A percentile compares a stretch with the other conserved stretches of the same genome.
phyloP scores from a whole-genome alignment of 2,797 vertebrate genomes.

The Gymnocypris eckloni region DNA sequence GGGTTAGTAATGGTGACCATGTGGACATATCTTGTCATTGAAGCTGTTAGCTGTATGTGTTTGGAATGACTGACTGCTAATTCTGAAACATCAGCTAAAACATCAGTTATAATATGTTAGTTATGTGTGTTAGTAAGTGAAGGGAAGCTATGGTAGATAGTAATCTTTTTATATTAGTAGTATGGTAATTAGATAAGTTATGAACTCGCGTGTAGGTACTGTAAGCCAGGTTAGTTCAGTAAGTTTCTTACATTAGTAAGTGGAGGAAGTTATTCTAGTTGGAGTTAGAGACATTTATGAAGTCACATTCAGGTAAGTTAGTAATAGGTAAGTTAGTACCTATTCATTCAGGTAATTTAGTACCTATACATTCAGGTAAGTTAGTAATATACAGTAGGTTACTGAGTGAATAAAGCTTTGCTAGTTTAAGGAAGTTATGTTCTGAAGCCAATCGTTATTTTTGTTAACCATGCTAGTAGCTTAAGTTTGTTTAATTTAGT shows the following conservation, averaged over 20 bases:
- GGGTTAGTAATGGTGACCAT: constrained; percentile 18
- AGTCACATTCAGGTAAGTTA: neutral
- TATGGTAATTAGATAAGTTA: too few species aligned
- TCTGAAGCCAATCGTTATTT: neutral
- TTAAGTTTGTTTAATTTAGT: neutral
- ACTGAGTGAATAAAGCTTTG: neutral
- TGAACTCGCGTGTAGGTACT: too few species aligned
- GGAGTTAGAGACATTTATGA: neutral
- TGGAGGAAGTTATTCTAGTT: too few species aligned
- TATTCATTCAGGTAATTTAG: neutral
- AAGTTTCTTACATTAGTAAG: too few species aligned
- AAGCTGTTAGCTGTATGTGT: neutral
- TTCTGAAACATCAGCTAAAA: neutral
- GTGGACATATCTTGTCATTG: constrained; percentile 9
- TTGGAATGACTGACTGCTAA: neutral
- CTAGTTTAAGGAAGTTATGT: neutral
- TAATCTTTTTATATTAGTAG: too few species aligned
- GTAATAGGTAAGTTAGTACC: neutral
- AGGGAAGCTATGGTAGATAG: neutral
- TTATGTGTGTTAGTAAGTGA: neutral
- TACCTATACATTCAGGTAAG: neutral
- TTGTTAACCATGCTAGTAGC: neutral
- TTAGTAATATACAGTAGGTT: too few species aligned
- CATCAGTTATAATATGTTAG: neutral
- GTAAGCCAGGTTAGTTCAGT: too few species aligned